Conservation (phyloP, 1,140 invertebrate species). For the Musca vetustissima region DNA sequence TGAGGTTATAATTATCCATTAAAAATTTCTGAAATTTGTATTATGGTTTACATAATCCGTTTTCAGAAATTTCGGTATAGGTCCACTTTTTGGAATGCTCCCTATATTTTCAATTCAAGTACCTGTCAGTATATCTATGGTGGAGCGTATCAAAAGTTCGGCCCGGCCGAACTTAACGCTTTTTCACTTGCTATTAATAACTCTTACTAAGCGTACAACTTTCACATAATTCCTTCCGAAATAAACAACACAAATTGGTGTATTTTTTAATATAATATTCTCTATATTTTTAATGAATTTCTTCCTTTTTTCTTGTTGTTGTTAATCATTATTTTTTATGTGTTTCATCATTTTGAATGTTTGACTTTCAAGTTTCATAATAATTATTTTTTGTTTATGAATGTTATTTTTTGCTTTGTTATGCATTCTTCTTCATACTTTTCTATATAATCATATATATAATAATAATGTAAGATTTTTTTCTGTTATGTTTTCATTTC, state of each 20-base stretch:
- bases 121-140: too few relatives aligned
- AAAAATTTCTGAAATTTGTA: too few relatives aligned
- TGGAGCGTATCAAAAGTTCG: too few relatives aligned
- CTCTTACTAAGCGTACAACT: too few relatives aligned
- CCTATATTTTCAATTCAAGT: too few relatives aligned
- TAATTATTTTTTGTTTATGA: constrained; percentile 33
- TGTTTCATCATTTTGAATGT: not conserved
- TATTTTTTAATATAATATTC: constrained; percentile 54
- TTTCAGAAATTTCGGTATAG: too few relatives aligned
- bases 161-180: too few relatives aligned
- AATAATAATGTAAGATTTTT: constrained; percentile 52
- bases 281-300: constrained; percentile 46
- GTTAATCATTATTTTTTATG: constrained; percentile 18
- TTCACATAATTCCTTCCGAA: constrained; percentile 11
- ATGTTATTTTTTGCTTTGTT: constrained; percentile 41
- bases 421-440: constrained; percentile 38
- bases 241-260: constrained; percentile 26
- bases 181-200: too few relatives aligned
- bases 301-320: constrained; percentile 1
- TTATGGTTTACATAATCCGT: too few relatives aligned
- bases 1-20: too few relatives aligned
- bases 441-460: constrained; percentile 53
- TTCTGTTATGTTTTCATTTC: constrained; percentile 43
- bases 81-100: too few relatives aligned
- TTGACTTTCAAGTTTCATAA: constrained; percentile 41